A percentile compares a stretch with the other conserved stretches of the same genome.
phyloP scores from a whole-genome alignment of 2,113 vertebrate genomes.

The Patagioenas fasciata region DNA sequence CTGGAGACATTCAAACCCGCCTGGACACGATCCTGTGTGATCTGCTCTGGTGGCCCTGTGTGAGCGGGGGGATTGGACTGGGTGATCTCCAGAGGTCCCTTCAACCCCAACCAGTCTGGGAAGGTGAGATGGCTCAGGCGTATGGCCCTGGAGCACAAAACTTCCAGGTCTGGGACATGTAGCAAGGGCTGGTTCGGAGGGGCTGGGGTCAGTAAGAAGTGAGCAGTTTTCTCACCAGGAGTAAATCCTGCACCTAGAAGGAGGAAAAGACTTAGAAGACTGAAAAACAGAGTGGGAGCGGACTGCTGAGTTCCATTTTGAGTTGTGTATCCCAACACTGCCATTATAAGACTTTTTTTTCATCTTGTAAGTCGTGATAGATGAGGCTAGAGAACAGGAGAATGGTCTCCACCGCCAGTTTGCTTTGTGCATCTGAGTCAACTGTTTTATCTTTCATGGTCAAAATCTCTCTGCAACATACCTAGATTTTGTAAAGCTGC shows the following conservation, averaged over 20 bases:
- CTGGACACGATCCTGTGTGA: too few species aligned
- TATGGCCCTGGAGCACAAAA: neutral
- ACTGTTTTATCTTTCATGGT: neutral
- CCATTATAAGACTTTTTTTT: too few species aligned
- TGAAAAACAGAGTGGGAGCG: neutral
- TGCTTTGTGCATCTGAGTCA: neutral
- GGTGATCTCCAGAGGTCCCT: too few species aligned
- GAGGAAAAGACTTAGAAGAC: neutral
- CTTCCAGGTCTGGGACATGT: neutral
- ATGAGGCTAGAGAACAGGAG: neutral
- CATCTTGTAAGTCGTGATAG: neutral
- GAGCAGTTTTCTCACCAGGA: neutral
- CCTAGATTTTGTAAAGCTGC: neutral
- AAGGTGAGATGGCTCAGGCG: neutral
- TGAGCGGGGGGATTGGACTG: too few species aligned
- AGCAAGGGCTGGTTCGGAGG: neutral
- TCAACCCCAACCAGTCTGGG: too few species aligned
- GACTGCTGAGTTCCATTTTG: neutral
- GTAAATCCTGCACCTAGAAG: slow-evolving; percentile 29
- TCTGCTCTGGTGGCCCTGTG: too few species aligned
- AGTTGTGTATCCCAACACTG: neutral
- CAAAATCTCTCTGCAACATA: neutral
- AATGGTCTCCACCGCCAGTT: neutral
- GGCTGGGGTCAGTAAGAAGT: neutral
- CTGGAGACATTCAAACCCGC: too few species aligned